Evolutionary conservation across 2,888 invertebrate genomes (phyloP).

Genomic region (Diplolepis rosae): DNA sequence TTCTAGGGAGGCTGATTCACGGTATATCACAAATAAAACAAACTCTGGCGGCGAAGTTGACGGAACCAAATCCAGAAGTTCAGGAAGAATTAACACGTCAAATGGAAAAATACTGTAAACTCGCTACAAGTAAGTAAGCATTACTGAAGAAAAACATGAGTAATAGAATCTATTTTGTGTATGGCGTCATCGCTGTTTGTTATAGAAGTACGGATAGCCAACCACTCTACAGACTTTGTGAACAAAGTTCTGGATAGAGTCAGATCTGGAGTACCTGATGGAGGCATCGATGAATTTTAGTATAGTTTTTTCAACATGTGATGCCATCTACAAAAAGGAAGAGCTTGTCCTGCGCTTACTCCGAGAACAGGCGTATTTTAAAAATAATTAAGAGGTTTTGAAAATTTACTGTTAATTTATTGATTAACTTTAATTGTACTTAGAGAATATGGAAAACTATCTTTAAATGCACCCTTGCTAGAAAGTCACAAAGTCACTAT

Average conservation of each 20-base stretch:
- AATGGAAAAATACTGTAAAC: constrained; percentile 81
- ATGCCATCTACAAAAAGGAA: background rate
- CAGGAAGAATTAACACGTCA: constrained; percentile 82
- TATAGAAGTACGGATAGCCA: constrained; percentile 91
- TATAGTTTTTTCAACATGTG: constrained; percentile 43
- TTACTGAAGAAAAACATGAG: background rate
- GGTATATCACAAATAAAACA: constrained; percentile 87
- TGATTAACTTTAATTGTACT: constrained; percentile 56
- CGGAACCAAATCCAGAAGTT: constrained; percentile 76
- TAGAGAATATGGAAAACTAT: constrained; percentile 52
- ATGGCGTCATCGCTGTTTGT: constrained; percentile 30
- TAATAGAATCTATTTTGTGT: background rate
- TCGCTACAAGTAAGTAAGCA: constrained; percentile 81
- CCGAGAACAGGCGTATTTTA: constrained; percentile 51
- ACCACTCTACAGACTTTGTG: constrained; percentile 94
- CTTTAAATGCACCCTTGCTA: constrained; percentile 55
- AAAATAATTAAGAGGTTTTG: constrained; percentile 43
- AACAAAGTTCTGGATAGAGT: constrained; percentile 93
- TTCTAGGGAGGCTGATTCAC: constrained; percentile 84
- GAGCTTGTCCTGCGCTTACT: constrained; percentile 40
- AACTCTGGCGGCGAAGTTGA: constrained; percentile 80
- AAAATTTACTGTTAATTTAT: constrained; percentile 59
- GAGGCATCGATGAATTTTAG: constrained; percentile 85
- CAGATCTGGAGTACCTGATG: constrained; percentile 84
- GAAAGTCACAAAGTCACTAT: constrained; percentile 48